Conservation (phyloP, 2,113 vertebrate genomes). For the Willisornis vidua region DNA sequence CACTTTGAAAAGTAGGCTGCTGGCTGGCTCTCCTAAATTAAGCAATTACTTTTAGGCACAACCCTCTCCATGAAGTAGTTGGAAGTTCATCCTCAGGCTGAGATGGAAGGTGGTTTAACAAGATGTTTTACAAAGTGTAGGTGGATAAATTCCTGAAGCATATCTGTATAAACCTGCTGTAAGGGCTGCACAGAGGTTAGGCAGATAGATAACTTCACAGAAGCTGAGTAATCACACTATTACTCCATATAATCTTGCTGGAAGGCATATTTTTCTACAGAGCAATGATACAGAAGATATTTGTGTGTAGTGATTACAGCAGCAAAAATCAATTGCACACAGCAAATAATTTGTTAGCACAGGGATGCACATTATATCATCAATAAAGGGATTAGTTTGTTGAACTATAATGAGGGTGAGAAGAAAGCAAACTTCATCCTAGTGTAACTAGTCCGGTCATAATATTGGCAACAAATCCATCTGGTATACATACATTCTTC, state of each 20-base stretch:
- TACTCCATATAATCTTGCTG: conserved; percentile 41
- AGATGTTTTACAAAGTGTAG: conserved; percentile 45
- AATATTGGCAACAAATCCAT: conserved; percentile 12
- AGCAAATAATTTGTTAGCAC: conserved; percentile 20
- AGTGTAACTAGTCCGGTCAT: background rate
- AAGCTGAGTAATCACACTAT: conserved; percentile 34
- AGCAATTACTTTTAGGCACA: conserved; percentile 49
- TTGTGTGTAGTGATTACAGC: conserved; percentile 9
- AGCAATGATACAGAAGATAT: conserved; percentile 46
- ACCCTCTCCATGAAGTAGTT: background rate
- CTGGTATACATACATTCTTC: background rate
- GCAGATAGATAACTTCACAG: conserved; percentile 38
- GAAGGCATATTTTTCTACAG: conserved; percentile 39
- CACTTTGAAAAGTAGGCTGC: conserved; percentile 3
- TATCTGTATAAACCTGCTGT: conserved; percentile 54
- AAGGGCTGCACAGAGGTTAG: conserved; percentile 61
- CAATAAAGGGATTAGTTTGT: conserved; percentile 36
- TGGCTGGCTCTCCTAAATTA: conserved; percentile 49
- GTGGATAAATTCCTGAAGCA: conserved; percentile 45
- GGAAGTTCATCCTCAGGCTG: conserved; percentile 8
- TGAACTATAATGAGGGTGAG: conserved; percentile 20
- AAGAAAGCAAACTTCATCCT: conserved; percentile 23
- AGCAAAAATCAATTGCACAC: conserved; percentile 43
- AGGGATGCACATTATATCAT: conserved; percentile 12
- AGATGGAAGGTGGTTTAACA: conserved; percentile 35